These are phyloP conservation scores for Phylloscopus trochilus DNA, from an alignment of 2,113 vertebrate genomes.

Conservation along the genomic window DNA sequence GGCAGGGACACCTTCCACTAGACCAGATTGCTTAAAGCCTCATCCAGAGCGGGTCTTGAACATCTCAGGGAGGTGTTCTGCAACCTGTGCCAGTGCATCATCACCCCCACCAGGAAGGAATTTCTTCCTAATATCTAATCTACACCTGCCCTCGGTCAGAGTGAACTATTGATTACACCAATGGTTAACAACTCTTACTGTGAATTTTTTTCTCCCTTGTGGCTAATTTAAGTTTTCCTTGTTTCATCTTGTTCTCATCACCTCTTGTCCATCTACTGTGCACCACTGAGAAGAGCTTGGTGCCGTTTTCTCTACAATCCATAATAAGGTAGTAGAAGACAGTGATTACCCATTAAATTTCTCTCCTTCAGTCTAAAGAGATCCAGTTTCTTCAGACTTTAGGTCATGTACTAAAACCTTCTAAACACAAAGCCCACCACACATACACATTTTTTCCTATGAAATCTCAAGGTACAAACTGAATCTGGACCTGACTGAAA, in stretches of 20 bases:
- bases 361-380: neutral
- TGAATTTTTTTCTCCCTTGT: neutral
- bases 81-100: neutral
- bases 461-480: neutral
- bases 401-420: neutral
- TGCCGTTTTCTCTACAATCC: neutral
- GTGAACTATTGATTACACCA: neutral
- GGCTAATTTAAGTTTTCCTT: neutral
- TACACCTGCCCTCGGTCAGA: neutral
- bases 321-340: neutral
- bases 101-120: neutral
- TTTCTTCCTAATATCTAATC: neutral
- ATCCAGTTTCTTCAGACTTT: neutral
- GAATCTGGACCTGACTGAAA: neutral
- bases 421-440: rapidly evolving
- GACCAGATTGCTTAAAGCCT: neutral
- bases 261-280: neutral
- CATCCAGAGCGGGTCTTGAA: neutral
- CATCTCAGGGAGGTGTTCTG: neutral
- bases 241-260: neutral
- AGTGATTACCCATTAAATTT: neutral
- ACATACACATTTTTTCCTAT: neutral
- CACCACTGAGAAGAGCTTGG: neutral
- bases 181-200: neutral
- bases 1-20: neutral